Percentiles rank a stretch among this genome's conserved stretches.
Evolutionary conservation across 2,888 invertebrate genomes (phyloP).

Genomic region (Andrena camellia): DNA sequence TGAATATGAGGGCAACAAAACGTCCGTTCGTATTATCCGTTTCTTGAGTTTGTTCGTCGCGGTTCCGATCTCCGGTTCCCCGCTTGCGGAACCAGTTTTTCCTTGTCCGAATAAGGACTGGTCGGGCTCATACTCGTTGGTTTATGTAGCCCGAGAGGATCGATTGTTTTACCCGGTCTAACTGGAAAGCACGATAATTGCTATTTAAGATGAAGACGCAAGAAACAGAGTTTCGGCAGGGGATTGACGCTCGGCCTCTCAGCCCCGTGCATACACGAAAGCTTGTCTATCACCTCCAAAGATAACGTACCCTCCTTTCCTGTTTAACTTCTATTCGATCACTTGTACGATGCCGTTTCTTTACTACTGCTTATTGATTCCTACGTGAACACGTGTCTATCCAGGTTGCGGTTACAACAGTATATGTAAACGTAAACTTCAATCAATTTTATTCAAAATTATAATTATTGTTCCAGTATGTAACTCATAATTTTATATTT

Average conservation of each 20-base stretch:
- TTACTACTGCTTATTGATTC: not conserved
- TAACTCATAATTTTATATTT: too few relatives aligned
- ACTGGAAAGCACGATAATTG: conserved; percentile 72
- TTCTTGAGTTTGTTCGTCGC: conserved; percentile 58
- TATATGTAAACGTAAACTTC: too few relatives aligned
- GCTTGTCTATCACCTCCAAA: not conserved
- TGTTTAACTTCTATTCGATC: not conserved
- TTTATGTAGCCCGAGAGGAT: conserved; percentile 55
- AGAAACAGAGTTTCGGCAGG: conserved; percentile 46
- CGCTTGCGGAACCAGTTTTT: conserved; percentile 69
- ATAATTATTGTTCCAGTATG: too few relatives aligned
- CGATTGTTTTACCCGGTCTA: conserved; percentile 70
- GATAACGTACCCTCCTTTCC: not conserved
- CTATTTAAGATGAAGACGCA: conserved; percentile 64
- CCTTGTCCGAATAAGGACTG: conserved; percentile 70
- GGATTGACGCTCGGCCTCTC: conserved; percentile 15
- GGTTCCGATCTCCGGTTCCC: conserved; percentile 58
- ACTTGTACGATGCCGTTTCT: not conserved
- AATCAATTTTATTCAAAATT: too few relatives aligned
- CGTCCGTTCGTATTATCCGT: conserved; percentile 52
- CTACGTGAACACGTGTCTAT: too few relatives aligned
- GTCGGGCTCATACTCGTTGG: conserved; percentile 61
- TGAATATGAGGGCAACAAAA: conserved; percentile 55
- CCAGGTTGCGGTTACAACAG: too few relatives aligned
- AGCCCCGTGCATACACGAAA: conserved; percentile 13